Evolutionary conservation across 2,113 vertebrate genomes (phyloP), one percentile per base, ranked within the genome.

Genomic region (Mormyrus iriodes): DNA sequence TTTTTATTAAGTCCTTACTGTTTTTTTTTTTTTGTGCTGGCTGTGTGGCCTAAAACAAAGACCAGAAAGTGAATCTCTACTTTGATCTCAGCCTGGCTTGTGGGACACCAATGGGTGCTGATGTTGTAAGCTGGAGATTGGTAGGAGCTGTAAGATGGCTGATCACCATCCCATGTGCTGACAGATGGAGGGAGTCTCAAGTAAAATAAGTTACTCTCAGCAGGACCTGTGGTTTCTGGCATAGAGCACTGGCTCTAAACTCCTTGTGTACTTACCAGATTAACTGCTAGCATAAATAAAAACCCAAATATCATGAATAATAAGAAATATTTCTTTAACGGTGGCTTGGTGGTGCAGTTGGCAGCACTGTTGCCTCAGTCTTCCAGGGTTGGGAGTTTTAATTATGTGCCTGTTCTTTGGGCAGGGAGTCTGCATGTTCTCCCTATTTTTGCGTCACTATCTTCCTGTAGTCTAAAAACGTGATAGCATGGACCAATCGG

Each of bases 101-200:
- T 19, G 21, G 15, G 13, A 13, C 85, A 35, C 31, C 12, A n/a
- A 17, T 24, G 31, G 39, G 15, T 61, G 86, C 55, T 44, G 35
- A 61, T 55, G 85, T 21, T 58, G 85, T 85, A 15, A 85, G 85
- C 3, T 31, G 31, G 46, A 39, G 55, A 39, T 13, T 58, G 53
- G 31, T 24, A 39, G 35, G 55, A 86, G 85, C 27, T 2, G 31
- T 19, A 42, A 79, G 27, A 19, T 86, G 85, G 58, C 90, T 3
- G 92, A 94, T 94, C 92, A 92, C 31, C 89, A 89, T 61, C 91
- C 91, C 48, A 79, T 87, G 92, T 27, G 88, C 88, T 90, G 92
- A 92, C 93, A 95, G 94, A 94, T 93, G 93, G 93, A 92, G 93
- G 90, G 87, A 55, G 85, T 93, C 91, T 92, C 92, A 87, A 91